Evolutionary conservation across 2,113 vertebrate species (phyloP).

Genomic region (Ophiodon elongatus): DNA sequence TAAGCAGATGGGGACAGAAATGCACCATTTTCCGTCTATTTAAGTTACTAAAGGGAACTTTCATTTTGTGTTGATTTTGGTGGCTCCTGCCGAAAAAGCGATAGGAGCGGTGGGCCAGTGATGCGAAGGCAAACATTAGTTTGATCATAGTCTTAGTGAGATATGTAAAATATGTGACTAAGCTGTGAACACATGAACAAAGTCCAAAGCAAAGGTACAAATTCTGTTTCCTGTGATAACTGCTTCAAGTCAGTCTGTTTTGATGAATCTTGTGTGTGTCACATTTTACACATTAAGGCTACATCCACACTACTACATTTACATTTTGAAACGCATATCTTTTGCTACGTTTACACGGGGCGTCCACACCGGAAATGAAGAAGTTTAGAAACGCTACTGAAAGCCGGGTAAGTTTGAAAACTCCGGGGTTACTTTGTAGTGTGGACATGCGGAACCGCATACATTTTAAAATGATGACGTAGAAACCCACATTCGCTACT

Average conservation of each 20-base stretch:
- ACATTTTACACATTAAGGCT: slow-evolving; percentile 1
- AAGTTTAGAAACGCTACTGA: no score
- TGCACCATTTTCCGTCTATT: no score
- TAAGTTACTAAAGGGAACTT: no score
- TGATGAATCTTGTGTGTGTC: background rate
- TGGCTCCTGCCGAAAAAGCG: background rate
- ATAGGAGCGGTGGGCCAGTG: background rate
- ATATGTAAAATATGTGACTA: background rate
- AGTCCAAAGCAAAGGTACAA: background rate
- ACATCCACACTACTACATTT: background rate
- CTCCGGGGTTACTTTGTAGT: no score
- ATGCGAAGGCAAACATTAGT: background rate
- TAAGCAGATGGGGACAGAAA: no score
- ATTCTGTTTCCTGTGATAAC: background rate
- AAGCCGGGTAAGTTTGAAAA: no score
- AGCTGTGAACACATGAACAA: background rate
- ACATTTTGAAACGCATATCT: no score
- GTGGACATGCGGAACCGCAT: no score
- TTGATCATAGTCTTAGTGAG: background rate
- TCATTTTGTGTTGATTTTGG: background rate
- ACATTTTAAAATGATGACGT: no score
- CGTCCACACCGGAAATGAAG: no score
- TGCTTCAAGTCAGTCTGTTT: background rate
- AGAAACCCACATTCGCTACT: no score
- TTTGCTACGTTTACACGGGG: no score